phyloP scores from a whole-genome alignment of 2,113 vertebrate species.

The Bos taurus region DNA sequence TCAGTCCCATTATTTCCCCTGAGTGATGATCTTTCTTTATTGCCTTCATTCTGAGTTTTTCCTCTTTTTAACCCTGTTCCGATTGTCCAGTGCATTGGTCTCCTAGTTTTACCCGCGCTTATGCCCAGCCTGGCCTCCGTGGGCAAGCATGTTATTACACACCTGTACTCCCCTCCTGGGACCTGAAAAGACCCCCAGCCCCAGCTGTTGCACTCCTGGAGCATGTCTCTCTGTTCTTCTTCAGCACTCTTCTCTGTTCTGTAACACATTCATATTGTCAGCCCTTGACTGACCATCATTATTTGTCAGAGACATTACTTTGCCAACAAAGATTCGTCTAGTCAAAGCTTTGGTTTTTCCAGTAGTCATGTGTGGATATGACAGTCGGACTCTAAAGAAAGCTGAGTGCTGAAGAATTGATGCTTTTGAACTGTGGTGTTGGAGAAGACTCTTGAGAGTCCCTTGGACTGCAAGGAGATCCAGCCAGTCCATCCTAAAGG shows the following conservation, averaged over 20 bases:
- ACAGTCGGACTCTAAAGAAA: not conserved
- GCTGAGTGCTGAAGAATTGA: not conserved
- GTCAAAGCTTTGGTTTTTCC: not conserved
- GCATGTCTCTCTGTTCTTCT: not conserved
- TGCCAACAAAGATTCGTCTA: not conserved
- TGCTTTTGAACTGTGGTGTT: not conserved
- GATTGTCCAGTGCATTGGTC: not conserved
- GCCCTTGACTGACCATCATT: not conserved
- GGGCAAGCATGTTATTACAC: not conserved
- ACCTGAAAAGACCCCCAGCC: not conserved
- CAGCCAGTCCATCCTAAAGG: not conserved
- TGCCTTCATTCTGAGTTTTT: not conserved
- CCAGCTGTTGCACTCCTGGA: too few species aligned
- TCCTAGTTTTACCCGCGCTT: not conserved
- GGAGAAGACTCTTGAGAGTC: not conserved
- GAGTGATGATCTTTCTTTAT: not conserved
- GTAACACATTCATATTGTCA: too few species aligned
- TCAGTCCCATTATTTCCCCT: not conserved
- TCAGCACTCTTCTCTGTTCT: not conserved
- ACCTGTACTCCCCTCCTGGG: not conserved
- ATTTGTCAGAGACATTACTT: not conserved
- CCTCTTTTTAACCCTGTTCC: not conserved
- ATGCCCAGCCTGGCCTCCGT: rapidly evolving
- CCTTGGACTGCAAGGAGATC: not conserved
- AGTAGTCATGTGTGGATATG: not conserved